Conservation (phyloP, 2,113 vertebrate species). For the Trogon melanurus region DNA sequence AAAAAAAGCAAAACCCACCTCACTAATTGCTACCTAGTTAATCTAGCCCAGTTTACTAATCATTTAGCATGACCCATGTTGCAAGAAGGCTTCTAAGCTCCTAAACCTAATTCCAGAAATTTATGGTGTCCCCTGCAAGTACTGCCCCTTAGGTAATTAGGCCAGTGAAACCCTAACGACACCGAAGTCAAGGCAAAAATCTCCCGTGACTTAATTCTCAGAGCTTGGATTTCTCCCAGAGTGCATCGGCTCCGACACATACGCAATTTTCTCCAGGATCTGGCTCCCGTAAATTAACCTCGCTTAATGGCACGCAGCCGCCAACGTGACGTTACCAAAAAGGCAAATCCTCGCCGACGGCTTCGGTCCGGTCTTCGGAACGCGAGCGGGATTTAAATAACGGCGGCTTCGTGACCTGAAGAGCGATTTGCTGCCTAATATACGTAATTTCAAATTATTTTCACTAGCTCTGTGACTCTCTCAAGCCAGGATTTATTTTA, state of each 20-base stretch:
- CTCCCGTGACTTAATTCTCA: neutral
- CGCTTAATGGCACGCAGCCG: neutral
- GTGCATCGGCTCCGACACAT: neutral
- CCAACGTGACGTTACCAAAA: neutral
- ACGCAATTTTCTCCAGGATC: neutral
- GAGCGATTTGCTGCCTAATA: neutral
- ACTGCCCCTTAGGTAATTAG: neutral
- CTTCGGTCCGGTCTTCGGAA: neutral
- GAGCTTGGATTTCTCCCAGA: neutral
- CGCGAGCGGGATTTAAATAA: fast-evolving
- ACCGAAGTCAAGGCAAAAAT: neutral
- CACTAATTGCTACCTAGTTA: neutral
- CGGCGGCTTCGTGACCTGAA: neutral
- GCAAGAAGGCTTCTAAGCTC: neutral
- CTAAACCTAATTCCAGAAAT: neutral
- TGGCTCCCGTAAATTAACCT: neutral
- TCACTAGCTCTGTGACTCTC: neutral
- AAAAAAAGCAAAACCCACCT: neutral
- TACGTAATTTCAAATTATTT: neutral
- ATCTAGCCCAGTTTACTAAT: neutral
- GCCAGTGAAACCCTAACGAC: neutral
- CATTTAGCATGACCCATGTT: neutral
- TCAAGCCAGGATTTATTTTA: neutral
- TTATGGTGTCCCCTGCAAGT: neutral
- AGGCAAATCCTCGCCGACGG: neutral